Evolutionary conservation across 2,888 invertebrate genomes (phyloP).

Genomic region (Graphium colonna): DNA sequence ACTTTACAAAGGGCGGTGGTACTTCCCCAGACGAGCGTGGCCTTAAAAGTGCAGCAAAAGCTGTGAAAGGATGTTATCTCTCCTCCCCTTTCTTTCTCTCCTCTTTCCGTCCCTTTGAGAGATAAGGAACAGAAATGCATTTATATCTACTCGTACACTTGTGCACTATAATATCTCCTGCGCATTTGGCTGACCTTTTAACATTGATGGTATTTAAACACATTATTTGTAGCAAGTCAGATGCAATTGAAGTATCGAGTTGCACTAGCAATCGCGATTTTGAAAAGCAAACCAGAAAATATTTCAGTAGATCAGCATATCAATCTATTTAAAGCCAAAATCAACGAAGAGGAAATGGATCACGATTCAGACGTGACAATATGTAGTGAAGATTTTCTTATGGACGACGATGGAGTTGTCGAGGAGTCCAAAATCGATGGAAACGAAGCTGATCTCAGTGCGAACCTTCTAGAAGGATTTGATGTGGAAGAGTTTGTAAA

Average conservation of each 20-base stretch:
- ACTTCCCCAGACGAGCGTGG: too few relatives aligned
- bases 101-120: too few relatives aligned
- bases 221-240: constrained; percentile 38
- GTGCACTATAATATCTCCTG: too few relatives aligned
- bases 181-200: too few relatives aligned
- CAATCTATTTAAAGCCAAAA: constrained; percentile 37
- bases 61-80: too few relatives aligned
- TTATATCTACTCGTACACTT: too few relatives aligned
- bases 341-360: constrained; percentile 33
- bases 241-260: constrained; percentile 49
- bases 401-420: constrained; percentile 27
- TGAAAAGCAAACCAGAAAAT: constrained; percentile 48
- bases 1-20: too few relatives aligned
- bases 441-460: not conserved
- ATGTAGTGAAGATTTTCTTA: constrained; percentile 50
- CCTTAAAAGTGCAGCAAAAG: too few relatives aligned
- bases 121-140: too few relatives aligned
- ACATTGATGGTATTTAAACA: too few relatives aligned
- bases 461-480: constrained; percentile 13
- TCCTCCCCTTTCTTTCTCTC: too few relatives aligned
- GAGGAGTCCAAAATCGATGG: not conserved
- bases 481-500: constrained; percentile 3
- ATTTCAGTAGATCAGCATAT: constrained; percentile 39
- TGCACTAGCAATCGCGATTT: constrained; percentile 45
- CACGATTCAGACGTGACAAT: constrained; percentile 36